Conservation (phyloP, 1,140 invertebrate genomes). For the Pseudobourletiella spinata region DNA sequence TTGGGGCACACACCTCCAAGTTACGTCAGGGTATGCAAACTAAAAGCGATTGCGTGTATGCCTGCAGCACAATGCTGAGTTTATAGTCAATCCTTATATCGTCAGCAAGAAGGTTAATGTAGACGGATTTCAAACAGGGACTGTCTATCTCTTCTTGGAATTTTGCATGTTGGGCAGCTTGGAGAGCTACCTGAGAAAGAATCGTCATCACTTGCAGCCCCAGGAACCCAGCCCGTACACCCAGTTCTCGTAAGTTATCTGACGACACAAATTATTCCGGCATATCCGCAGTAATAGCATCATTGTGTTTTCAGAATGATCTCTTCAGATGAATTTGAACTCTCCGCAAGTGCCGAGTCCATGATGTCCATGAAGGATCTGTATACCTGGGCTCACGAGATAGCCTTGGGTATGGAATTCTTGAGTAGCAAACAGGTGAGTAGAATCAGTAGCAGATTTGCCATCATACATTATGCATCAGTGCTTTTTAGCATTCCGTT, state of each 20-base stretch:
- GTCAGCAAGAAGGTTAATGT: background rate
- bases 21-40: conserved; percentile 22
- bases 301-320: background rate
- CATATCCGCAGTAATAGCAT: background rate
- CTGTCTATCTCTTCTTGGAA: conserved; percentile 45
- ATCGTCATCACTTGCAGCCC: background rate
- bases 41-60: background rate
- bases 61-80: background rate
- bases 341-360: background rate
- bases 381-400: background rate
- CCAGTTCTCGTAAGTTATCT: background rate
- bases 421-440: background rate
- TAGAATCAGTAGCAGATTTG: no score
- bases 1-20: conserved; percentile 45
- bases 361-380: background rate
- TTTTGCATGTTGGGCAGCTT: conserved; percentile 42
- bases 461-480: background rate
- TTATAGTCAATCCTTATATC: background rate
- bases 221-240: background rate
- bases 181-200: background rate
- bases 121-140: conserved; percentile 36
- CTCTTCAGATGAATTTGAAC: background rate
- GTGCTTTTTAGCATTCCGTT: background rate
- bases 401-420: background rate
- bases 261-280: no score